phyloP scores from a whole-genome alignment of 2,113 vertebrate genomes.

The Eptesicus fuscus region DNA sequence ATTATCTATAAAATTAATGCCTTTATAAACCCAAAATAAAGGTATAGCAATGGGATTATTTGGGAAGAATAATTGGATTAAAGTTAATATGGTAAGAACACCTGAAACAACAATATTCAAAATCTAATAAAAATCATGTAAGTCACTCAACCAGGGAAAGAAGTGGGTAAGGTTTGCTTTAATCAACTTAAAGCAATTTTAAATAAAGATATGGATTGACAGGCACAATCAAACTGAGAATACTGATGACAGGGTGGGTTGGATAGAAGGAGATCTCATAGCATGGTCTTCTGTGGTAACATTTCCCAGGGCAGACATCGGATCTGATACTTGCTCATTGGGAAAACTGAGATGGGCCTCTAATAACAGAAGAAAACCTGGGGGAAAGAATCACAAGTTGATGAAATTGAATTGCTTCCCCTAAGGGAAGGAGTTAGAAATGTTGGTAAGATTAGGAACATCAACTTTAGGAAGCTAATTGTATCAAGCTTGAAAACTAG shows the following conservation, averaged over 20 bases:
- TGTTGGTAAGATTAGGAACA: constrained; percentile 54
- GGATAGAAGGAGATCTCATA: neutral
- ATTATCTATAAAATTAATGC: neutral
- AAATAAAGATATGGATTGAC: neutral
- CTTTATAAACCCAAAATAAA: neutral
- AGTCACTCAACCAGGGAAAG: neutral
- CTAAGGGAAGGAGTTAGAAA: constrained; percentile 35
- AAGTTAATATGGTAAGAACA: neutral
- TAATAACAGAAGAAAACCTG: constrained; percentile 26
- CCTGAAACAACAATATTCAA: neutral
- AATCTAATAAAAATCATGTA: neutral
- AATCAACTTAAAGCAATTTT: neutral
- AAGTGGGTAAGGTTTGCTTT: neutral
- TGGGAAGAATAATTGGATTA: neutral
- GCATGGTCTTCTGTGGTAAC: neutral
- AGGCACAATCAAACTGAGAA: neutral
- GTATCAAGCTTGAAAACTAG: constrained; percentile 6
- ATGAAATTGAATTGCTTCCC: constrained; percentile 45
- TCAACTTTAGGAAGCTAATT: constrained; percentile 43
- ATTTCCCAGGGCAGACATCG: neutral
- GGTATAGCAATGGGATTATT: neutral
- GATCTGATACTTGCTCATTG: constrained; percentile 10
- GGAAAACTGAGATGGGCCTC: constrained; percentile 22
- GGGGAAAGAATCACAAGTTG: constrained; percentile 39
- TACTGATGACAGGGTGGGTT: neutral